Evolutionary conservation across 2,797 vertebrate genomes (phyloP), one percentile per base, ranked within the genome.

Genomic region (Florisuga fusca): DNA sequence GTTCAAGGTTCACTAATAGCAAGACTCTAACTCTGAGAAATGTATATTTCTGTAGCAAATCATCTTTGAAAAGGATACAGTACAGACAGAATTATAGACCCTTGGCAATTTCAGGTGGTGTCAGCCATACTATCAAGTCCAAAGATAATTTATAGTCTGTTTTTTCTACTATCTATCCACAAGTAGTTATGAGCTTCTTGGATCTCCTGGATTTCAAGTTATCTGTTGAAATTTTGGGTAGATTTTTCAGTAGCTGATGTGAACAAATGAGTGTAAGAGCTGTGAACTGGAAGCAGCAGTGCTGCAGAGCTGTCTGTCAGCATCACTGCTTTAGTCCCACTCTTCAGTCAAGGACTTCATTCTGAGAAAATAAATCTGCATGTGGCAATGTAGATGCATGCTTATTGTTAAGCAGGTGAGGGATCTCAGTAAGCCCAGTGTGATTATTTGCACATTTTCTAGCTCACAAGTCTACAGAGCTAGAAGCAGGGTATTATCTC

Each of bases 231-330:
- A 33, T 4, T 46, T 62, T 76, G 38, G 18, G 21, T 51, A 72
- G 29, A 7, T 71, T 38, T 15, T 76, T 84, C 67, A 46, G 31
- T 4, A 82, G 23, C 16, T 68, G 46, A 54, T 34, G 46, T 11
- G 57, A 84, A 6, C 55, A 59, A 54, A 26, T 9, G 25, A 0
- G 0, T 4, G 6, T 33, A 53, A 46, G 53, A 61, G 45, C 50
- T 75, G 41, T 9, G 46, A 64, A 5, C 18, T 43, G 43, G 45
- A 59, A 77, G 53, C 21, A 53, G 58, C 23, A 58, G 59, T 1
- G 25, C 41, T 17, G 41, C 54, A 34, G 67, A 26, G 51, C n/a
- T 1, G 0, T 9, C 5, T 2, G 0, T 3, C 2, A 2, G 36
- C 53, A 72, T 58, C 34, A 16, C 51, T 43, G 20, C 2, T 43